These are phyloP conservation scores for Drosophila lutescens DNA, from an alignment of 2,888 invertebrate genomes.

Conservation along the genomic window DNA sequence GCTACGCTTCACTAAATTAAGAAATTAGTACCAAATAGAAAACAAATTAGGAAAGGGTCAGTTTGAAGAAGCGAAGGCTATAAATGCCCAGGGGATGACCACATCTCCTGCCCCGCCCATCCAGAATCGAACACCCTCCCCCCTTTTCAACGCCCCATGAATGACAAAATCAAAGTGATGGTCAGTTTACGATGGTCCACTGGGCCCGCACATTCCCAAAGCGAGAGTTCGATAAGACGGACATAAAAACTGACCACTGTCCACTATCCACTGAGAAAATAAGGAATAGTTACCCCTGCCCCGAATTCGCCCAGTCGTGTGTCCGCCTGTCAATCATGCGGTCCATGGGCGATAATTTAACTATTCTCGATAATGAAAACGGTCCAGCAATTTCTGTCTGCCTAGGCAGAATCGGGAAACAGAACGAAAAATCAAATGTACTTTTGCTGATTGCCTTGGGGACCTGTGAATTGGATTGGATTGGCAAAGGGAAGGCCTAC, in stretches of 20 bases:
- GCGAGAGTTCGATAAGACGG: slow-evolving; percentile 43
- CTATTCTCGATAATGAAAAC: slow-evolving; percentile 75
- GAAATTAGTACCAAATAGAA: slow-evolving; percentile 79
- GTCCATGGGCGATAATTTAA: slow-evolving; percentile 71
- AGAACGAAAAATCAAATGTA: slow-evolving; percentile 72
- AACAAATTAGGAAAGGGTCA: slow-evolving; percentile 79
- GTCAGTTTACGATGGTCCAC: slow-evolving; percentile 76
- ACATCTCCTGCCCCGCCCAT: background rate
- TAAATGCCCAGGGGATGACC: slow-evolving; percentile 45
- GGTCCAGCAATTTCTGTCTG: slow-evolving; percentile 54
- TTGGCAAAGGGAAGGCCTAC: slow-evolving; percentile 20
- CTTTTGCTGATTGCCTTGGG: slow-evolving; percentile 77
- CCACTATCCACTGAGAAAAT: slow-evolving; percentile 59
- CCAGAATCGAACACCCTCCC: background rate
- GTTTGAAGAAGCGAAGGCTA: slow-evolving; percentile 31
- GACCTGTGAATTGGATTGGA: slow-evolving; percentile 51
- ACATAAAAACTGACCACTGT: slow-evolving; percentile 76
- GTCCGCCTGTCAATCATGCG: slow-evolving; percentile 73
- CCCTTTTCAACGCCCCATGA: slow-evolving; percentile 13
- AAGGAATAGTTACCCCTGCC: slow-evolving; percentile 41
- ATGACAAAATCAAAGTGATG: slow-evolving; percentile 73
- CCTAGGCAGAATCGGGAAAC: slow-evolving; percentile 35
- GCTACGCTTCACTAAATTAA: slow-evolving; percentile 65
- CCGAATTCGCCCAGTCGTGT: slow-evolving; percentile 21
- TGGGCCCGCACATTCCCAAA: slow-evolving; percentile 31